Percentiles rank a stretch among this genome's conserved stretches.
Conservation (phyloP, 2,797 vertebrate genomes). For the Urophycis tenuis region DNA sequence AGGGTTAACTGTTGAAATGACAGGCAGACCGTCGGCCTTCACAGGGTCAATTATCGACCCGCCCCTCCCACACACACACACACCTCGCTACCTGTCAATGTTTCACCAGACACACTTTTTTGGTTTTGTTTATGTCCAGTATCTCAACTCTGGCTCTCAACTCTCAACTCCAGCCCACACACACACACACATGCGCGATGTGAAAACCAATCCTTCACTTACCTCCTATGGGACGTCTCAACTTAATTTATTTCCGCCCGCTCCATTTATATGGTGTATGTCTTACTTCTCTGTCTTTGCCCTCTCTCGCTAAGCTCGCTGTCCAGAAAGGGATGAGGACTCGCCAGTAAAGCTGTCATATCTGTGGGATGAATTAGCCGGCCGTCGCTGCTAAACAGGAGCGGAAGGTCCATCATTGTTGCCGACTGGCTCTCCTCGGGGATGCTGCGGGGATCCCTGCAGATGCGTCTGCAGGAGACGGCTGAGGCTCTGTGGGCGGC, state of each 20-base stretch:
- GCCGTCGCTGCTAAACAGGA: slow-evolving; percentile 17
- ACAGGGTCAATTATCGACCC: too few species aligned
- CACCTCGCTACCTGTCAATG: slow-evolving; percentile 26
- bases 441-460: slow-evolving; percentile 47
- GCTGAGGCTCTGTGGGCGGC: slow-evolving; percentile 21
- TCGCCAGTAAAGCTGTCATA: slow-evolving; percentile 29
- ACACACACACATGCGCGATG: not conserved
- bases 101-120: slow-evolving; percentile 20
- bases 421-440: slow-evolving; percentile 23
- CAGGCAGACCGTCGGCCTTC: not conserved
- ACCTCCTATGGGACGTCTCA: not conserved
- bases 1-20: slow-evolving; percentile 31
- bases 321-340: slow-evolving; percentile 33
- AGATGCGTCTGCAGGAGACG: slow-evolving; percentile 39
- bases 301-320: slow-evolving; percentile 12
- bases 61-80: too few species aligned
- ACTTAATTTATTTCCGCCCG: not conserved
- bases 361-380: slow-evolving; percentile 31
- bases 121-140: not conserved
- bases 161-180: not conserved
- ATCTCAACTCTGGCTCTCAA: not conserved
- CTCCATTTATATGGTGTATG: not conserved
- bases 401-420: slow-evolving; percentile 33
- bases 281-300: not conserved
- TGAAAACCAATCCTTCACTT: slow-evolving; percentile 1